phyloP scores from a whole-genome alignment of 2,797 vertebrate species.

The Pipistrellus nathusii region DNA sequence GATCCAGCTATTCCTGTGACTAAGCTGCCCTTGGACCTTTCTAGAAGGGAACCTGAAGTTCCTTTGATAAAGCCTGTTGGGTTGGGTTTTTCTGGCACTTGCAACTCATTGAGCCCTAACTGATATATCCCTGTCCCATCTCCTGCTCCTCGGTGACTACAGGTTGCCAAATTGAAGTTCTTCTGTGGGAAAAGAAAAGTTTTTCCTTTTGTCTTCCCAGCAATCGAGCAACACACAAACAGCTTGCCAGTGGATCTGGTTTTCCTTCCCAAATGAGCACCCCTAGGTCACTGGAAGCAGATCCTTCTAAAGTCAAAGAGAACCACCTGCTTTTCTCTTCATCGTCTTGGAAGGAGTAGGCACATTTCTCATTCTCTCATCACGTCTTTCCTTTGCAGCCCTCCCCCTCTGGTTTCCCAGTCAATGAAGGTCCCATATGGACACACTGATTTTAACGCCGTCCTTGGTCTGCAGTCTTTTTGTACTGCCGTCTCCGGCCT shows the following conservation, averaged over 20 bases:
- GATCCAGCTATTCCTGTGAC: not conserved
- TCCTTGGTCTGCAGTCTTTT: constrained; percentile 27
- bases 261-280: not conserved
- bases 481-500: constrained; percentile 47
- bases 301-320: not conserved
- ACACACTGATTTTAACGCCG: not conserved
- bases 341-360: not conserved
- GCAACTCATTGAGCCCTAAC: not conserved
- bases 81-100: not conserved
- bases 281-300: not conserved
- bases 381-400: not conserved
- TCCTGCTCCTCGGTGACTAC: not conserved
- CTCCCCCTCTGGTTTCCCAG: not conserved
- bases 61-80: not conserved
- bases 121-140: not conserved
- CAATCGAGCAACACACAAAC: constrained; percentile 17
- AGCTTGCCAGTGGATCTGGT: not conserved
- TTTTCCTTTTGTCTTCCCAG: not conserved
- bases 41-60: not conserved
- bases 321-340: constrained; percentile 31
- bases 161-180: not conserved
- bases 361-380: not conserved
- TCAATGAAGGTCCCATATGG: constrained; percentile 57
- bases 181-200: not conserved
- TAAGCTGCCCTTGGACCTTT: not conserved